Evolutionary conservation across 2,113 vertebrate species (phyloP), one percentile per base, ranked within the genome.

Genomic region (Cercocebus atys): DNA sequence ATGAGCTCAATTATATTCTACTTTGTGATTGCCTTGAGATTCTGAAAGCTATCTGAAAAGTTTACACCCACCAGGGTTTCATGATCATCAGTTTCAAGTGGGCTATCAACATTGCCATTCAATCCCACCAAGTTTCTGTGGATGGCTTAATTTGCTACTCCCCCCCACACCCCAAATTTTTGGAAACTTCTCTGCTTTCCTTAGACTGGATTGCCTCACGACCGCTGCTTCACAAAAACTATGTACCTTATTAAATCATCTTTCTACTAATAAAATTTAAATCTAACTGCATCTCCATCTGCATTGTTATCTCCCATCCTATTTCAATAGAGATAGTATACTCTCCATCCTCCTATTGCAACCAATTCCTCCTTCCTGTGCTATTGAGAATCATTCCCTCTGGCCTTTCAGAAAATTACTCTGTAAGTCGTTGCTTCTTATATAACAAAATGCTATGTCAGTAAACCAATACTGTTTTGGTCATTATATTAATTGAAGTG

Each of bases 401-500:
- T 75, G 7, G n/a, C 52, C 79, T 68, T 75, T 61, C 43, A 66
- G 30, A 64, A 73, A 20, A 85, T 64, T 22, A 45, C 23, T 27
- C 50, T 66, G 2, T 57, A 66, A 59, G 16, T 55, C 40, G 13
- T 25, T 73, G 12, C 57, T 91, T 91, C 59, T 84, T 73, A 79
- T 55, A 52, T 57, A 45, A 55, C 20, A 9, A 13, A 72, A 32
- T 92, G 35, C 16, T 57, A 57, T 47, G 17, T 22, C 20, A 50
- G 3, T 88, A 59, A 79, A 50, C 22, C 50, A 80, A 40, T n/a
- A 91, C 45, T 3, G n/a, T 92, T 61, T 81, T 64, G 32, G 25
- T 81, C 20, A 66, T 72, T 11, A 40, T 47, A 76, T n/a, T 84
- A 64, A 81, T 40, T 84, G 18, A 84, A 91, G 55, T 75, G 43